Conservation (phyloP, 2,113 vertebrate genomes). For the Microtus oregoni region DNA sequence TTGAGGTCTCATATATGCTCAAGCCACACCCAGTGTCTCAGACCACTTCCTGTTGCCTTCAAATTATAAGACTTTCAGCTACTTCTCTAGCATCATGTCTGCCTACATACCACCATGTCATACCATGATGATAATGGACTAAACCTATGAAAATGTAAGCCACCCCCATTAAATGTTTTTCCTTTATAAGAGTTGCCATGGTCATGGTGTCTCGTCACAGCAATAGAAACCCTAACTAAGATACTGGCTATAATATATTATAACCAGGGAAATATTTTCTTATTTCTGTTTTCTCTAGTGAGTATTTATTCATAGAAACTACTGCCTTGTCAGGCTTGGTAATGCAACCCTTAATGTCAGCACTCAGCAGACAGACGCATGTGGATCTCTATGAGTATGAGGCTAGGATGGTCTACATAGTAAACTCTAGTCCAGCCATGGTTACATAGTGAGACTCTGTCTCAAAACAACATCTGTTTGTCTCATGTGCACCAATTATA, state of each 20-base stretch:
- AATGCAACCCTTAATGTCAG: background rate
- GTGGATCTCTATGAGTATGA: background rate
- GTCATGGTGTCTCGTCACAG: background rate
- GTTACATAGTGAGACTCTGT: background rate
- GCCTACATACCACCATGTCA: background rate
- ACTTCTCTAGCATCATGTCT: background rate
- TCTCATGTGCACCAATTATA: background rate
- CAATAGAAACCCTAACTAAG: background rate
- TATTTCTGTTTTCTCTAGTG: background rate
- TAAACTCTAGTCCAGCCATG: background rate
- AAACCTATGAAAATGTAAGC: no score
- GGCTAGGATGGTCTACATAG: background rate
- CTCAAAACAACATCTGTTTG: background rate
- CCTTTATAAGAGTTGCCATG: background rate
- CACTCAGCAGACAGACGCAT: background rate
- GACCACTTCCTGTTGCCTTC: no score
- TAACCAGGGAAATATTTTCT: background rate
- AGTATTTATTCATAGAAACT: background rate
- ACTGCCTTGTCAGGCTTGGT: background rate
- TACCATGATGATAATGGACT: background rate
- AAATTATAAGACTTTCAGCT: background rate
- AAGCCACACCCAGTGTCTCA: no score
- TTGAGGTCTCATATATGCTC: no score
- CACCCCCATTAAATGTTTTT: background rate
- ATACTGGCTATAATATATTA: background rate